A percentile compares a stretch with the other conserved stretches of the same genome.
Conservation (phyloP, 2,797 vertebrate genomes). For the Chelon labrosus region DNA sequence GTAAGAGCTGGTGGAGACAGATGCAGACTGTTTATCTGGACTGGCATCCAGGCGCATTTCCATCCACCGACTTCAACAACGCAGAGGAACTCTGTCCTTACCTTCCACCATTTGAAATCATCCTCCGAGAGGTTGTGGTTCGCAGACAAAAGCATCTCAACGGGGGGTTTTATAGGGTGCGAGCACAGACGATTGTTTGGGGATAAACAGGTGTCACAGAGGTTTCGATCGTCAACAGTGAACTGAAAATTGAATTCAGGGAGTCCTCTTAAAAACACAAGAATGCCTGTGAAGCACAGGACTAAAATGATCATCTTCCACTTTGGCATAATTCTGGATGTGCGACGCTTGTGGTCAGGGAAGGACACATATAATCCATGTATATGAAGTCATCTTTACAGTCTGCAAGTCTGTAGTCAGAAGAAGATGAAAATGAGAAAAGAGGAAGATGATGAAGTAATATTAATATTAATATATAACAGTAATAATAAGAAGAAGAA, state of each 20-base stretch:
- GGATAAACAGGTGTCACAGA: constrained; percentile 7
- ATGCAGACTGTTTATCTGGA: no score
- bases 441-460: no score
- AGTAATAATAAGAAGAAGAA: no score
- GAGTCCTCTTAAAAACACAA: background rate
- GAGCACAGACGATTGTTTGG: background rate
- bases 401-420: no score
- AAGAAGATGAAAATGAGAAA: no score
- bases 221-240: background rate
- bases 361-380: no score
- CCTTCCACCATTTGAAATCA: constrained; percentile 23
- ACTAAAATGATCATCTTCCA: rapidly evolving
- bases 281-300: background rate
- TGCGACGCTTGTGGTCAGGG: no score
- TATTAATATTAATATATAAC: no score
- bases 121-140: background rate
- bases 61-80: no score
- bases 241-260: background rate
- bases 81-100: background rate
- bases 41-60: no score
- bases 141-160: background rate
- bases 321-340: background rate
- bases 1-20: constrained; percentile 16
- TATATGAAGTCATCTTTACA: no score
- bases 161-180: background rate